Percentiles rank a stretch among this genome's conserved stretches.
phyloP scores from a whole-genome alignment of 2,888 invertebrate genomes.

The Trachelus troglodyta region DNA sequence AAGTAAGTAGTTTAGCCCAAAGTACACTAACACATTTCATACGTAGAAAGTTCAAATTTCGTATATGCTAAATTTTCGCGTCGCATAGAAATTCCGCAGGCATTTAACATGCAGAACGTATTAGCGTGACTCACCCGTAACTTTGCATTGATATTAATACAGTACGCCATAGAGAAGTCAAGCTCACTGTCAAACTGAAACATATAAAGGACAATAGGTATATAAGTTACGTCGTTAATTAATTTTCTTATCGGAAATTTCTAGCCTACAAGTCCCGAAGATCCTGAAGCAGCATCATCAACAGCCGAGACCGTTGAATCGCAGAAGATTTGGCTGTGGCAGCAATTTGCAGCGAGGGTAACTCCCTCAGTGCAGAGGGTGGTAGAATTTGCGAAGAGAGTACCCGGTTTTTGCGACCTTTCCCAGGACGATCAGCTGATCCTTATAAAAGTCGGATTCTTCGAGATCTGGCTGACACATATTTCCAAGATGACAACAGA shows the following conservation, averaged over 20 bases:
- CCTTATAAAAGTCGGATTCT: constrained; percentile 95
- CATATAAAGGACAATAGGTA: background rate
- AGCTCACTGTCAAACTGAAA: background rate
- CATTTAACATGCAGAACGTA: background rate
- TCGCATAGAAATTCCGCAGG: background rate
- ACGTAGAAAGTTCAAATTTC: background rate
- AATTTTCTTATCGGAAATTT: constrained; percentile 9
- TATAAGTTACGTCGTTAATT: background rate
- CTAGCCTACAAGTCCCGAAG: constrained; percentile 62
- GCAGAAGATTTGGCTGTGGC: constrained; percentile 87
- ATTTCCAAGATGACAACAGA: constrained; percentile 83
- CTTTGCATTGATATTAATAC: background rate
- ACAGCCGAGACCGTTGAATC: constrained; percentile 77
- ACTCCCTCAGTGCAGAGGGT: constrained; percentile 93
- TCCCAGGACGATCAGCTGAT: constrained; percentile 97
- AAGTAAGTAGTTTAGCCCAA: background rate
- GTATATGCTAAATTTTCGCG: too few species aligned
- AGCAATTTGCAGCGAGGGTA: constrained; percentile 85
- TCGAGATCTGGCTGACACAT: constrained; percentile 94
- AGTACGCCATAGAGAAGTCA: background rate
- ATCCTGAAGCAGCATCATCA: constrained; percentile 70
- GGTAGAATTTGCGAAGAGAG: constrained; percentile 95
- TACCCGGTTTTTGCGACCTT: constrained; percentile 91
- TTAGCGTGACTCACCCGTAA: background rate
- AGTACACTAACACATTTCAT: background rate